These are phyloP conservation scores for Venusia cambrica DNA, from an alignment of 2,888 invertebrate species.

Conservation along the genomic window DNA sequence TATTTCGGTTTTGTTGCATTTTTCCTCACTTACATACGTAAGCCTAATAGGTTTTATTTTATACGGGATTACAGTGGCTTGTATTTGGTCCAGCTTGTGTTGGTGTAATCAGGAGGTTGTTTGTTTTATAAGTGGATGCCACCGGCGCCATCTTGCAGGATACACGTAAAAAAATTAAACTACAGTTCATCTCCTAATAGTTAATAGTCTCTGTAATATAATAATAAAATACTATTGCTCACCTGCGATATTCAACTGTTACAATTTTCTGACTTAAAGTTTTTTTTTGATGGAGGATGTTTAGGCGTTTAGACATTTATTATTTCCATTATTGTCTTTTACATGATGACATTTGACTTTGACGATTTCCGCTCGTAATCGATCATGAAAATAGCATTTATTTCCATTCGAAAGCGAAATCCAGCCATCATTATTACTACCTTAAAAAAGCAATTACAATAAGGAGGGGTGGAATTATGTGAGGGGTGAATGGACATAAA, in stretches of 20 bases:
- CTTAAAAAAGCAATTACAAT: slow-evolving; percentile 48
- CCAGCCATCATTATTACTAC: slow-evolving; percentile 40
- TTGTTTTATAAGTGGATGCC: slow-evolving; percentile 9
- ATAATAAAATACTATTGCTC: too few relatives aligned
- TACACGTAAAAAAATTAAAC: too few relatives aligned
- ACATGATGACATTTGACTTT: slow-evolving; percentile 11
- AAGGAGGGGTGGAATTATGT: slow-evolving; percentile 39
- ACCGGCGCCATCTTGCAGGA: slow-evolving; percentile 18
- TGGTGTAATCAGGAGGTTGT: slow-evolving; percentile 11
- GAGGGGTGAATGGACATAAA: slow-evolving; percentile 38
- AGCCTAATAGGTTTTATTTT: slow-evolving; percentile 19
- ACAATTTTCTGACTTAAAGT: too few relatives aligned
- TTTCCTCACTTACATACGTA: slow-evolving; percentile 19
- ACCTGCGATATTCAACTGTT: too few relatives aligned
- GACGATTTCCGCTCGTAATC: slow-evolving; percentile 13
- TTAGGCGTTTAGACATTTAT: not conserved
- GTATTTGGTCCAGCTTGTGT: slow-evolving; percentile 12
- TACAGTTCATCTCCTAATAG: too few relatives aligned
- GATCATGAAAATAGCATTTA: slow-evolving; percentile 21
- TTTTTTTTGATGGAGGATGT: too few relatives aligned
- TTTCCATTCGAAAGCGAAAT: slow-evolving; percentile 18
- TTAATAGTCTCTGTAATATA: too few relatives aligned
- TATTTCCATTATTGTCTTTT: slow-evolving; percentile 4
- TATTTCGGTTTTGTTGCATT: slow-evolving; percentile 28
- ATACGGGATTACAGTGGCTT: slow-evolving; percentile 14